Evolutionary conservation across 2,113 vertebrate genomes (phyloP).

Genomic region (Sinocyclocheilus maitianheensis): DNA sequence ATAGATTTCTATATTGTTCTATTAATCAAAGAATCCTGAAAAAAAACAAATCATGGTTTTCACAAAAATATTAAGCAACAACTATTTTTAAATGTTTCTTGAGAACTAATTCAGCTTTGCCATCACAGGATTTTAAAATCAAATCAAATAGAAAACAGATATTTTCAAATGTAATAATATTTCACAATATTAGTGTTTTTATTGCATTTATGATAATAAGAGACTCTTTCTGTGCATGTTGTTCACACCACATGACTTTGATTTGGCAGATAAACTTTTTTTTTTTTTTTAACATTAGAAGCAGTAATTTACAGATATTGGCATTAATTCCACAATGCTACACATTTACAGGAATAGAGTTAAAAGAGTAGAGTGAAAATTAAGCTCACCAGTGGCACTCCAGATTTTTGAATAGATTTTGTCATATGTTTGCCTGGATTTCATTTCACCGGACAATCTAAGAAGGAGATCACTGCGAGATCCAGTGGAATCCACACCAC

Average conservation of each 20-base stretch:
- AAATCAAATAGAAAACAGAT: no score
- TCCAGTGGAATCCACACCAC: conserved; percentile 19
- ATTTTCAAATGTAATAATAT: no score
- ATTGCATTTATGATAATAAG: no score
- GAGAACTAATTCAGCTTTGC: neutral
- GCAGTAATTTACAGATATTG: no score
- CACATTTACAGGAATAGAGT: neutral
- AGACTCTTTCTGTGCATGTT: no score
- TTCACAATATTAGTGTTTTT: no score
- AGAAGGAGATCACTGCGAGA: conserved; percentile 25
- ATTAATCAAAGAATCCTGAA: neutral
- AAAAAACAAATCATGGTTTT: neutral
- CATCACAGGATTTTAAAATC: no score
- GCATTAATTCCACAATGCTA: neutral
- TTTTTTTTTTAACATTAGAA: no score
- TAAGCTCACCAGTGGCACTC: conserved; percentile 19
- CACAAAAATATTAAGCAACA: no score
- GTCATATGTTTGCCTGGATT: neutral
- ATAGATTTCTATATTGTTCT: neutral
- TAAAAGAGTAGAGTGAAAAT: neutral
- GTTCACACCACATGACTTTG: no score
- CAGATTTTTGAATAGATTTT: conserved; percentile 27
- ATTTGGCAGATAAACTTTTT: no score
- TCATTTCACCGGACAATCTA: conserved; percentile 21
- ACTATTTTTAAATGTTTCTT: neutral